Evolutionary conservation across 2,888 invertebrate genomes (phyloP), one percentile per base, ranked within the genome.

Genomic region (Aspidiotus destructor): DNA sequence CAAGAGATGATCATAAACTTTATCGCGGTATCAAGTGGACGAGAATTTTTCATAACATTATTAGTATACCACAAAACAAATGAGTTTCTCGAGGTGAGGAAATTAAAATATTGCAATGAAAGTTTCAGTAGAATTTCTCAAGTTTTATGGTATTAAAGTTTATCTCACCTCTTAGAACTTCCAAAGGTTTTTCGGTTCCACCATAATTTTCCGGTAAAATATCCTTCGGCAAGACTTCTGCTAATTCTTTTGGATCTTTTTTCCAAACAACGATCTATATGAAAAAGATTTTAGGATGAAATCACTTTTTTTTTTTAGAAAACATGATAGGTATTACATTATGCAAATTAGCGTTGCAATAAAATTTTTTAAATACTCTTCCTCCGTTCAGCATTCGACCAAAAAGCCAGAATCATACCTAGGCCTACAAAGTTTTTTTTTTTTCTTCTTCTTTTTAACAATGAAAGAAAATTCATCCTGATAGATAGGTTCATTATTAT

Each of bases 141-240:
- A 48, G n/a, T 2, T 48, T 13, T 6, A n/a, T 48, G 6, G 10
- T 48, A 48, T 48, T 3, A 11, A 48, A 11, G 48, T 48, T 48
- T 6, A n/a, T 3, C 48, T 48, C 13, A 65, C 65, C 65, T 65
- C 52, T 57, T 16, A 65, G 41, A n/a, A 44, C 65, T 58, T 65
- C 65, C 13, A 65, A 15, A 8, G 65, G 52, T 58, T 48, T 57
- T 40, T 65, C 65, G 9, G 11, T 65, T 48, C 65, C 65, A 15
- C 65, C 65, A 16, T 65, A 65, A 65, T 65, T 65, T 44, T 17
- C n/a, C 13, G 65, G 65, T 16, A 65, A 40, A 44, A 60, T 42
- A 48, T 65, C 65, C 52, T 65, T 65, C 9, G 65, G 65, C 44
- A 65, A n/a, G 13, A 65, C 65, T n/a, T 57, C 58, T n/a, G 44